phyloP scores from a whole-genome alignment of 2,113 vertebrate genomes.

The Anarrhichthys ocellatus region DNA sequence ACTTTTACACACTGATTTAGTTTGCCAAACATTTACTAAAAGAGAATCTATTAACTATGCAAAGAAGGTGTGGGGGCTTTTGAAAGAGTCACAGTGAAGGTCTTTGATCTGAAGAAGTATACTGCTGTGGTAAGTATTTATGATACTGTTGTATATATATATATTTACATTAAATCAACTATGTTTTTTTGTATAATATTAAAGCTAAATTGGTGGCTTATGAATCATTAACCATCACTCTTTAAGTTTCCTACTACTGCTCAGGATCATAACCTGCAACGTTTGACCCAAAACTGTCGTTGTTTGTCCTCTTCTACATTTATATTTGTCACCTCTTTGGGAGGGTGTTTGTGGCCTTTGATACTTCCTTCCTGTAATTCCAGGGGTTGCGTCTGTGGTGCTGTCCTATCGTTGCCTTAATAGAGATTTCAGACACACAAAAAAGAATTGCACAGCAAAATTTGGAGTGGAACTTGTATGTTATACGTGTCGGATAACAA shows the following conservation, averaged over 20 bases:
- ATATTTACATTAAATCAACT: constrained; percentile 58
- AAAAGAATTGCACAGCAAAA: constrained; percentile 66
- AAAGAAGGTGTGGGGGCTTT: constrained; percentile 62
- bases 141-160: constrained; percentile 55
- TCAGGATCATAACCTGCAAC: constrained; percentile 72
- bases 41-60: constrained; percentile 78
- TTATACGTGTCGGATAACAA: constrained; percentile 50
- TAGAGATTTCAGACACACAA: constrained; percentile 35
- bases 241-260: constrained; percentile 48
- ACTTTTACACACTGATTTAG: constrained; percentile 58
- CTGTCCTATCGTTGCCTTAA: constrained; percentile 80
- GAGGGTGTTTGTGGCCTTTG: constrained; percentile 73
- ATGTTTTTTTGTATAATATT: constrained; percentile 43
- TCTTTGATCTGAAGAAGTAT: constrained; percentile 51
- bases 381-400: constrained; percentile 75
- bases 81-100: constrained; percentile 61
- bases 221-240: constrained; percentile 49
- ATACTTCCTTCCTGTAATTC: constrained; percentile 73
- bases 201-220: constrained; percentile 48
- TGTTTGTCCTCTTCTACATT: constrained; percentile 49
- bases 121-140: constrained; percentile 68
- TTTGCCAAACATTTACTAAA: constrained; percentile 56
- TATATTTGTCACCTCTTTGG: constrained; percentile 56
- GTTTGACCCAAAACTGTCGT: constrained; percentile 55
- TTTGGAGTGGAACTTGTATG: constrained; percentile 48